Evolutionary conservation across 1,140 invertebrate species (phyloP), one percentile per base, ranked within the genome.

Genomic region (Aphis craccivora): DNA sequence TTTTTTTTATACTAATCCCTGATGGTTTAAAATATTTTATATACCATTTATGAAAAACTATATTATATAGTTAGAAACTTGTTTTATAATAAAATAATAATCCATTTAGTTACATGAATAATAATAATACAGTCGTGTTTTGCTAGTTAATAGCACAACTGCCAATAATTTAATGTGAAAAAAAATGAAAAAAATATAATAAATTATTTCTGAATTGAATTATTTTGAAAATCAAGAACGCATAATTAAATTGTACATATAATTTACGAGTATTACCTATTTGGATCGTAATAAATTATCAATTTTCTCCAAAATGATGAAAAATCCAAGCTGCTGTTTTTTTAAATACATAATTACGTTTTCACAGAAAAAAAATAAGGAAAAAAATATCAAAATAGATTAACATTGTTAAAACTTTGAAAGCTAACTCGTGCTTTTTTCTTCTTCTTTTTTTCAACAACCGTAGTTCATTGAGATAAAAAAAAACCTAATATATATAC

Each of bases 351-450:
- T 45, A 87, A 87, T 87, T 45, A 87, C 84, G 8, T 45, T 87
- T 87, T 45, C 9, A 20, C 35, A 23, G 43, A 45, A 87, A 45
- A 45, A 23, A 40, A 84, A 37, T 43, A 84, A 43, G 3, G 20
- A 22, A 37, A 84, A 84, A 25, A 43, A 48, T 45, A 48, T 87
- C 43, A 48, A 86, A 87, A 87, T 87, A 87, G 25, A 87, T 87
- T 87, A 45, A 87, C 84, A 45, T 45, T 37, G 84, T 87, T 45
- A 30, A 87, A 86, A 87, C 84, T 45, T 87, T 87, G 4, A 45
- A 87, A 45, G 43, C 84, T 45, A 48, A 45, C 30, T 30, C 30
- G 11, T 8, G 43, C 11, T 45, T 87, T 48, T 48, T 87, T 84
- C 45, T 86, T 83, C 45, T 86, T 86, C 30, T 40, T 86, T 86